Evolutionary conservation across 2,888 invertebrate species (phyloP), one percentile per base, ranked within the genome.

Genomic region (Prostheceraeus crozeri): DNA sequence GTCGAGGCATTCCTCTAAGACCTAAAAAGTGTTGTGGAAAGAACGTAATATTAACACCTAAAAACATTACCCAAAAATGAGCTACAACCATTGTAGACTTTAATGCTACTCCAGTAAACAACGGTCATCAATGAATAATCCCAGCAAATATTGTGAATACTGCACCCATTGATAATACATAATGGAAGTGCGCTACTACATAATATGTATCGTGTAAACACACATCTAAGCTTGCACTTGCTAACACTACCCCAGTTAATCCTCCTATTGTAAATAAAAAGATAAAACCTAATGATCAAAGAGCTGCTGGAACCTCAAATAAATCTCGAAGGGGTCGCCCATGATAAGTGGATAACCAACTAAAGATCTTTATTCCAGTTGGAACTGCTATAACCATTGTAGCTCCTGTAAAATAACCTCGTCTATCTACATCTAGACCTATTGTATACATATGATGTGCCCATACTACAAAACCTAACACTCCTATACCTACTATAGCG

Each of bases 331-430:
- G 6, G 6, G 27, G 48, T 25, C 27, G 19, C 27, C 84, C 84
- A 70, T 83, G 81, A 19, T 84, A 65, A 11, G 84, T 84, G 1
- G 84, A 83, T 77, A 85, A 69, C 82, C 85, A 86, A 28, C 84
- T 83, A 77, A 86, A 86, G 78, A 87, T 81, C 82, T 86, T 86
- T 81, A 87, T 84, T 67, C 85, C 86, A 16, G 86, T 87, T 0
- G 86, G 86, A 0, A 87, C 82, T 0, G 85, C 86, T 85, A 87
- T 87, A 81, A 87, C 84, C 82, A 86, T 86, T 14, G 86, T 87
- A 0, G 85, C 85, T 45, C 86, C 84, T 0, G 85, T 86, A 75
- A 87, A 87, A 74, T 86, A 87, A 21, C 86, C 85, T 76, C 85
- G 84, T 0, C 84, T 85, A 76, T 87, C 85, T 62, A 86, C 83